Evolutionary conservation across 2,797 vertebrate genomes (phyloP).

Genomic region (Merluccius polli): DNA sequence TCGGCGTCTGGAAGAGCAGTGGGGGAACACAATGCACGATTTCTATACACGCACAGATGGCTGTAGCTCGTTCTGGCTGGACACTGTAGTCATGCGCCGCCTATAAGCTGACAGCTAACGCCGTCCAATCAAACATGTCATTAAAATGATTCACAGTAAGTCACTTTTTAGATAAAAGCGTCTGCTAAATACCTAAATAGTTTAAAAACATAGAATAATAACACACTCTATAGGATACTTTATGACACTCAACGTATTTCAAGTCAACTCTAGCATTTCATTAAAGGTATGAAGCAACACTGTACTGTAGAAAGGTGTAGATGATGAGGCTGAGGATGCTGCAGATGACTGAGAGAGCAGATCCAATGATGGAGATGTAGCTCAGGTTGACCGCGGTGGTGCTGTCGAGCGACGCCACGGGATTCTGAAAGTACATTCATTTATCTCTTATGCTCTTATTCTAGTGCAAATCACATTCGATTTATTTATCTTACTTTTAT

Average conservation of each 20-base stretch:
- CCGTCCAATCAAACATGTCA: too few relatives aligned
- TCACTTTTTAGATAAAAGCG: not conserved
- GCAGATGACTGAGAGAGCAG: conserved; percentile 61
- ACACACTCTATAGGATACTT: not conserved
- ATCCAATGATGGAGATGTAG: conserved; percentile 67
- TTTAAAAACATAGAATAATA: not conserved
- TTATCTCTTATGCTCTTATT: too few relatives aligned
- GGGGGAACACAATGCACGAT: not conserved
- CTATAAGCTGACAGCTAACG: too few relatives aligned
- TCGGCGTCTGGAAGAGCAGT: conserved; percentile 43
- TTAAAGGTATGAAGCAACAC: conserved; percentile 7
- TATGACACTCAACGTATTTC: not conserved
- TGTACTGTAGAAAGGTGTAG: conserved; percentile 61
- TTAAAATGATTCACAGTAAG: not conserved
- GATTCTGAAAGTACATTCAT: conserved; percentile 46
- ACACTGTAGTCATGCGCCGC: too few relatives aligned
- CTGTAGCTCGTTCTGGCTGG: too few relatives aligned
- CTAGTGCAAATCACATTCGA: too few relatives aligned
- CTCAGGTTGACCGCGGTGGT: conserved; percentile 32
- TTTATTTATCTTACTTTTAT: not conserved
- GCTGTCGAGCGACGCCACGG: conserved; percentile 30
- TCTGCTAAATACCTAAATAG: not conserved
- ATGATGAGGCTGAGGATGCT: conserved; percentile 57
- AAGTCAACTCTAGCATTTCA: not conserved
- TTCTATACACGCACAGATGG: too few relatives aligned